Evolutionary conservation across 2,113 vertebrate genomes (phyloP).

Genomic region (Cynoglossus semilaevis): DNA sequence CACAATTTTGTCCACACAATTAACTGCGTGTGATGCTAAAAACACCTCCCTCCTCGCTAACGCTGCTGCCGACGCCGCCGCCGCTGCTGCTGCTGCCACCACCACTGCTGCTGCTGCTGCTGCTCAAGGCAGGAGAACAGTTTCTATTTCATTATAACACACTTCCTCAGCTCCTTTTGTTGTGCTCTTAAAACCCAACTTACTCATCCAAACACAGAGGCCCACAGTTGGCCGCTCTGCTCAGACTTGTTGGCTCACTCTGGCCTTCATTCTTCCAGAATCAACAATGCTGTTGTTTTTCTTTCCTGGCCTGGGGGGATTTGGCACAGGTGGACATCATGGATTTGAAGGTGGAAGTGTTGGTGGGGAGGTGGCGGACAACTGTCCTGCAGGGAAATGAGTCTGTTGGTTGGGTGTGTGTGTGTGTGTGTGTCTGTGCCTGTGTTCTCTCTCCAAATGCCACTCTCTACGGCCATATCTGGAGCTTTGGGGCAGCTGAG

Average conservation of each 20-base stretch:
- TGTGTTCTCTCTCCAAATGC: constrained; percentile 61
- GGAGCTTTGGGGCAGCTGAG: constrained; percentile 74
- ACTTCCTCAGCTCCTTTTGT: constrained; percentile 32
- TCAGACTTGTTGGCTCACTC: constrained; percentile 35
- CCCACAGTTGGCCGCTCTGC: constrained; percentile 18
- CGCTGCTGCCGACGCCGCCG: too few relatives aligned
- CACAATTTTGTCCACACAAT: constrained; percentile 60
- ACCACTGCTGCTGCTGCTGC: neutral
- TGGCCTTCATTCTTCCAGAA: constrained; percentile 20
- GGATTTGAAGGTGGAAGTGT: constrained; percentile 44
- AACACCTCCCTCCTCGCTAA: constrained; percentile 53
- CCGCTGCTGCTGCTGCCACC: too few relatives aligned
- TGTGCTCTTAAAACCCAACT: constrained; percentile 18
- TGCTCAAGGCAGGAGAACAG: constrained; percentile 40
- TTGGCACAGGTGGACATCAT: constrained; percentile 52
- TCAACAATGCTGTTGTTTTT: constrained; percentile 50
- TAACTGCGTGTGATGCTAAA: constrained; percentile 48
- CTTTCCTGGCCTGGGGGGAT: constrained; percentile 45
- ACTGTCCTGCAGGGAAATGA: constrained; percentile 33
- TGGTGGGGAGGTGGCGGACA: constrained; percentile 14
- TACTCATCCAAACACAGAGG: constrained; percentile 25
- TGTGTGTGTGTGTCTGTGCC: constrained; percentile 36
- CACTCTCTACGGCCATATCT: constrained; percentile 33
- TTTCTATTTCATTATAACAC: constrained; percentile 39
- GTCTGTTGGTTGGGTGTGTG: constrained; percentile 44